Conservation (phyloP, 2,113 vertebrate species). For the Anser brachyrhynchus region DNA sequence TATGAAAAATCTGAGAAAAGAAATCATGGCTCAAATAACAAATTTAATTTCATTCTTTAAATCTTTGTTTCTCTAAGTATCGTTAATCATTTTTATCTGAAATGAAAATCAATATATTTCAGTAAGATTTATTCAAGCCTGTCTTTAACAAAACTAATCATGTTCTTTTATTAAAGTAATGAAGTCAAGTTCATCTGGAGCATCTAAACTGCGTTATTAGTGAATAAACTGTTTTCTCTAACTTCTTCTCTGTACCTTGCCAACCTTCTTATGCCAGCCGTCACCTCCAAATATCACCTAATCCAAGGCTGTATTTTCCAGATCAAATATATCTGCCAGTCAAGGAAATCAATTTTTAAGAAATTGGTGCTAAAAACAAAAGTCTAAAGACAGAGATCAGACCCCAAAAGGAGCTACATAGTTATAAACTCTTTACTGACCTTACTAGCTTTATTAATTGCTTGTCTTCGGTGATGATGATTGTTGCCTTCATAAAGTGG, state of each 20-base stretch:
- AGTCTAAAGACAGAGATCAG: background rate
- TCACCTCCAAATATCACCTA: background rate
- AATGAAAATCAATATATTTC: background rate
- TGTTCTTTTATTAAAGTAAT: background rate
- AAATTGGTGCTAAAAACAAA: background rate
- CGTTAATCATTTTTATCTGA: background rate
- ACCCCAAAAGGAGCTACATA: background rate
- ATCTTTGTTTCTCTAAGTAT: background rate
- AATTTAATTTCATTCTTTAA: background rate
- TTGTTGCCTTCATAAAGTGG: background rate
- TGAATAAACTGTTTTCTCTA: background rate
- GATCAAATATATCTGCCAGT: background rate
- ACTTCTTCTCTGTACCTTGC: background rate
- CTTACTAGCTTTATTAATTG: background rate
- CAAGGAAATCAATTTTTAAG: background rate
- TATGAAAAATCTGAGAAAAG: background rate
- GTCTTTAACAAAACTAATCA: background rate
- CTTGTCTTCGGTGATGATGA: background rate
- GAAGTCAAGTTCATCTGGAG: background rate
- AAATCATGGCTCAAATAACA: background rate
- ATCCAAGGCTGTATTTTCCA: background rate
- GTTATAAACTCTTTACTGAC: background rate
- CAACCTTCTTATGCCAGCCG: accelerated
- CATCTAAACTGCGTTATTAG: background rate
- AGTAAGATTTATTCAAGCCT: background rate